Evolutionary conservation across 37 sponge, comb jelly and placozoan species (phyloP).

Genomic region (Mnemiopsis leidyi): DNA sequence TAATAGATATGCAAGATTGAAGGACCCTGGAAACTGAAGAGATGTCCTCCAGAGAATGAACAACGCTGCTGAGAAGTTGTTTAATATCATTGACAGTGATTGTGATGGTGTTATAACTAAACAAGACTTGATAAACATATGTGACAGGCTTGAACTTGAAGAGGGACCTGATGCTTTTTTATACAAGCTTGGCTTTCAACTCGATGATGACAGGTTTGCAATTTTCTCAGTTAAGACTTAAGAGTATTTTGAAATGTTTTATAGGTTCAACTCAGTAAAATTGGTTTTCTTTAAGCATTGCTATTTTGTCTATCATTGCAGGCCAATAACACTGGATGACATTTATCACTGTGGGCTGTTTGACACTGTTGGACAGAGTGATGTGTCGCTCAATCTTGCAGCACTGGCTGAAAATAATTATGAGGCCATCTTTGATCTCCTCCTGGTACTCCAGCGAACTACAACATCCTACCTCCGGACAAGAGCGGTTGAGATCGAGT

Average conservation of each 20-base stretch:
- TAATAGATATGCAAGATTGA: neutral
- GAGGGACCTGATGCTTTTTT: slow-evolving; percentile 51
- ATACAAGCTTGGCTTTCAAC: slow-evolving; percentile 48
- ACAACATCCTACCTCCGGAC: slow-evolving; percentile 27
- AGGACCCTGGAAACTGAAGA: neutral
- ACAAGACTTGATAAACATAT: slow-evolving; percentile 14
- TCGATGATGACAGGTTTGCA: slow-evolving; percentile 56
- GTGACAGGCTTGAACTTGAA: slow-evolving; percentile 46
- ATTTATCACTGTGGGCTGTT: slow-evolving; percentile 50
- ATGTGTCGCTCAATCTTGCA: slow-evolving; percentile 13
- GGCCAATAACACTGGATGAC: slow-evolving; percentile 56
- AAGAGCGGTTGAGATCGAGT: neutral
- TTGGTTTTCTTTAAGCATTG: too few species aligned
- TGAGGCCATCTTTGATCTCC: slow-evolving; percentile 57
- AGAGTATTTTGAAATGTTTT: too few species aligned
- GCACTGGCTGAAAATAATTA: slow-evolving; percentile 33
- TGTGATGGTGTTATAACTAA: slow-evolving; percentile 37
- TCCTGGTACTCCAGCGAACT: slow-evolving; percentile 19
- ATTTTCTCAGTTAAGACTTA: neutral
- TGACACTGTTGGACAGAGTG: slow-evolving; percentile 62
- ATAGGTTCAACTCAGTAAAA: too few species aligned
- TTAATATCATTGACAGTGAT: slow-evolving; percentile 60
- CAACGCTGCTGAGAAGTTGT: slow-evolving; percentile 59
- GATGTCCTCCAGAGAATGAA: slow-evolving; percentile 19
- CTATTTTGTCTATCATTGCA: too few species aligned